Base-by-base conservation (phyloP, 2,797 vertebrate genomes). In the Margarornis squamiger region DNA sequence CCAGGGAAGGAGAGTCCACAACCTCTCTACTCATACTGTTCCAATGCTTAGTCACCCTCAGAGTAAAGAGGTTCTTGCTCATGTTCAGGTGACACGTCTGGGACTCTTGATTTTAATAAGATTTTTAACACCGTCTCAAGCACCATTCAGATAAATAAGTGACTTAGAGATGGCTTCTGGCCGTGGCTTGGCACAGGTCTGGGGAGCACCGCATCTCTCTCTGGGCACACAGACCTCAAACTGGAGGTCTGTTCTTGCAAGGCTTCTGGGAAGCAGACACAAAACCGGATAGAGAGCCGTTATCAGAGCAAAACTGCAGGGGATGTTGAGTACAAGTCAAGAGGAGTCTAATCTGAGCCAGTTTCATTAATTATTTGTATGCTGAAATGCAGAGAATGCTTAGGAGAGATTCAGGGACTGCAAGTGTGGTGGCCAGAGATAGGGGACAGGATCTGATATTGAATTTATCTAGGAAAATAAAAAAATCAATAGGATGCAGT, bases 361-460 rank as follows among this genome's bases (percentile, higher is more conserved):
- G 10, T 18, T 24, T 72, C n/a, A 11, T 54, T 68, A 38, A 36
- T 12, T 7, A 21, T 51, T 71, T 70, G 39, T 39, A 46, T 76
- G 86, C 15, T 65, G 32, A 81, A 84, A 54, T 2, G 6, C 20
- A 86, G 46, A 75, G 54, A 59, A 58, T 51, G 48, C 10, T 74
- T 30, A 29, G 0, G 0, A 71, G 41, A 83, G 26, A 30, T 81
- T 66, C 66, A 86, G 38, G 23, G 41, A 76, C 51, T 55, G 16
- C 30, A 87, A 85, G 55, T 0, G 1, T 1, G 2, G 52, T 88
- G 61, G 17, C 32, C 45, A 66, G 34, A 6, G 38, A 23, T 0
- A 36, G 14, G n/a, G 21, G 15, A 58, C 20, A 62, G 43, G n/a
- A 83, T 65, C 18, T 68, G 13, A 67, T 34, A 38, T 52, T n/a